Conservation (phyloP, 2,888 invertebrate species). For the Apomyelois bistriatella region DNA sequence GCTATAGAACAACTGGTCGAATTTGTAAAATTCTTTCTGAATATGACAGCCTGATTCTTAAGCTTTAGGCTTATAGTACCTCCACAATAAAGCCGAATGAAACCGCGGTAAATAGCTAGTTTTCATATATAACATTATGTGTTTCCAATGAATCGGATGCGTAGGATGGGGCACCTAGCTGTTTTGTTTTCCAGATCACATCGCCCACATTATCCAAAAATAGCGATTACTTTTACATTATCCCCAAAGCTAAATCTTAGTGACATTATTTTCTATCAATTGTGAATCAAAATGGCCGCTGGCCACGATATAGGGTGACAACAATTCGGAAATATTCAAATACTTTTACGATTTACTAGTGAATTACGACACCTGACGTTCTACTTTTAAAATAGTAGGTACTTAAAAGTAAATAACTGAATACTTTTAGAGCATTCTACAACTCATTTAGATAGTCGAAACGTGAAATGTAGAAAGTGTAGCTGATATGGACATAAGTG, state of each 20-base stretch:
- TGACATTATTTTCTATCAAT: background rate
- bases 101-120: too few relatives aligned
- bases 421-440: slow-evolving; percentile 31
- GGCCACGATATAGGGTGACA: background rate
- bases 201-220: background rate
- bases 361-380: slow-evolving; percentile 25
- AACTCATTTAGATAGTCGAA: slow-evolving; percentile 51
- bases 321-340: background rate
- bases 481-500: slow-evolving; percentile 38
- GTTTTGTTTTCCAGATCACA: background rate
- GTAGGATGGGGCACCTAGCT: background rate
- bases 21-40: too few relatives aligned
- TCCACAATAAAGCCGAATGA: too few relatives aligned
- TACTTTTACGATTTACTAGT: background rate
- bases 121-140: too few relatives aligned
- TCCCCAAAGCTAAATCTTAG: background rate
- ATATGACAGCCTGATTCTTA: too few relatives aligned
- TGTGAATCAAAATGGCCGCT: background rate
- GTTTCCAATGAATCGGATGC: background rate
- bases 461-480: slow-evolving; percentile 53
- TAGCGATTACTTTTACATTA: background rate
- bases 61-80: too few relatives aligned
- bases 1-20: too few relatives aligned
- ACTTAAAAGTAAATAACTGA: slow-evolving; percentile 24
- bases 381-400: slow-evolving; percentile 35